A percentile compares a stretch with the other conserved stretches of the same genome.
phyloP scores from a whole-genome alignment of 2,113 vertebrate genomes.

The Psettodes erumei region DNA sequence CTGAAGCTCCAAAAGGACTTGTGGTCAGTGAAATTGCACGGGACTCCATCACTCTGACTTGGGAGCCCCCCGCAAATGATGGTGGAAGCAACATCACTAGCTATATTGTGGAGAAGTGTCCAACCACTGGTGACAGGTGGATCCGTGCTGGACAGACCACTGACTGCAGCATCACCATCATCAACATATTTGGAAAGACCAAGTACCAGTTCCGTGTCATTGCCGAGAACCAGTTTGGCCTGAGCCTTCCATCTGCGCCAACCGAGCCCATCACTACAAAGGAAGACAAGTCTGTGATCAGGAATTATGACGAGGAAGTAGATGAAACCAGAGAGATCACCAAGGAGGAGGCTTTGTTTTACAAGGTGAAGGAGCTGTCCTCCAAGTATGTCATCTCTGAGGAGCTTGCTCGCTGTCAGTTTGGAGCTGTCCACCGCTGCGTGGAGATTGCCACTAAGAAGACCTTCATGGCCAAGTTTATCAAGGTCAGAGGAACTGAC shows the following conservation, averaged over 20 bases:
- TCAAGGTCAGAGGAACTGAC: constrained; percentile 97
- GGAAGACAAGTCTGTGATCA: constrained; percentile 92
- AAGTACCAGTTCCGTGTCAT: constrained; percentile 97
- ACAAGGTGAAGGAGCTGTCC: constrained; percentile 92
- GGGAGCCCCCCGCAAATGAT: constrained; percentile 92
- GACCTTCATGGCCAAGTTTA: constrained; percentile 96
- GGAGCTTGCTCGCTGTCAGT: constrained; percentile 95
- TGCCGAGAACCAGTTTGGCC: constrained; percentile 97
- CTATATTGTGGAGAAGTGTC: constrained; percentile 97
- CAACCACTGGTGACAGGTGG: constrained; percentile 94
- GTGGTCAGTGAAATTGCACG: constrained; percentile 90
- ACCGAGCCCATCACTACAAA: constrained; percentile 94
- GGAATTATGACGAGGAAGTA: constrained; percentile 98
- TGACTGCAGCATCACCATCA: constrained; percentile 90
- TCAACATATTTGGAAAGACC: constrained; percentile 97
- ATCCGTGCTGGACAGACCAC: constrained; percentile 93
- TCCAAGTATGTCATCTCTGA: constrained; percentile 94
- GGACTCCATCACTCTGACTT: constrained; percentile 94
- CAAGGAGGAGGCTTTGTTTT: constrained; percentile 88
- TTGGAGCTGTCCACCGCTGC: constrained; percentile 94
- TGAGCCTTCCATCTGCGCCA: constrained; percentile 90
- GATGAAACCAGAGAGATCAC: constrained; percentile 91
- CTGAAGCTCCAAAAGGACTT: constrained; percentile 92
- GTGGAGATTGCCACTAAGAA: constrained; percentile 94
- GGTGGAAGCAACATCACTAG: constrained; percentile 92